Conservation (phyloP, 2,113 vertebrate species). For the Rhegmatorhina hoffmannsi region DNA sequence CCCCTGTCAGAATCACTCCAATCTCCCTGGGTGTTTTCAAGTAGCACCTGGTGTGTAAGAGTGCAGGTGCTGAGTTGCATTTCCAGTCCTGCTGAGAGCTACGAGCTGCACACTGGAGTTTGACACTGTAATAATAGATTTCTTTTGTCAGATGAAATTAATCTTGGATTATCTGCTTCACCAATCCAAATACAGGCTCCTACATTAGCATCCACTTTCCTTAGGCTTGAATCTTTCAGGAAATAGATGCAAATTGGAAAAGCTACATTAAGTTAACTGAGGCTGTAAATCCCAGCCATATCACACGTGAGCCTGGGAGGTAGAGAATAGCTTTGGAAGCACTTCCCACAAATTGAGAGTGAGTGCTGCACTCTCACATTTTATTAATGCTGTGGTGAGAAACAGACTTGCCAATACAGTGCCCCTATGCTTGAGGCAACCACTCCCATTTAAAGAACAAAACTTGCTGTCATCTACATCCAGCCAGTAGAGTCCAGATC, state of each 20-base stretch:
- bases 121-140: conserved; percentile 61
- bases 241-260: conserved; percentile 70
- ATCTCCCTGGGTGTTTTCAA: background rate
- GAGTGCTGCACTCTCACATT: background rate
- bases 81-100: conserved; percentile 35
- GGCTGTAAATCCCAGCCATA: conserved; percentile 46
- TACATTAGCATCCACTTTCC: conserved; percentile 62
- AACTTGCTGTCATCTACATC: background rate
- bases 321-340: conserved; percentile 36
- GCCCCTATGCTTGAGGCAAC: background rate
- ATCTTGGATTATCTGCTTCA: conserved; percentile 76
- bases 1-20: background rate
- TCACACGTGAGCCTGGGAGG: conserved; percentile 13
- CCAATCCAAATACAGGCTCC: conserved; percentile 59
- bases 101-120: background rate
- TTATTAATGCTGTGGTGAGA: conserved; percentile 28
- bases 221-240: conserved; percentile 61
- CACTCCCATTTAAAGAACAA: background rate
- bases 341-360: conserved; percentile 39
- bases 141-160: conserved; percentile 72
- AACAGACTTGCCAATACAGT: background rate
- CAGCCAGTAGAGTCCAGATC: background rate
- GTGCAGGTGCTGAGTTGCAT: background rate
- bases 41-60: background rate
- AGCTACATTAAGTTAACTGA: background rate